Conservation (phyloP, 2,113 vertebrate species). For the Thryonomys swinderianus region DNA sequence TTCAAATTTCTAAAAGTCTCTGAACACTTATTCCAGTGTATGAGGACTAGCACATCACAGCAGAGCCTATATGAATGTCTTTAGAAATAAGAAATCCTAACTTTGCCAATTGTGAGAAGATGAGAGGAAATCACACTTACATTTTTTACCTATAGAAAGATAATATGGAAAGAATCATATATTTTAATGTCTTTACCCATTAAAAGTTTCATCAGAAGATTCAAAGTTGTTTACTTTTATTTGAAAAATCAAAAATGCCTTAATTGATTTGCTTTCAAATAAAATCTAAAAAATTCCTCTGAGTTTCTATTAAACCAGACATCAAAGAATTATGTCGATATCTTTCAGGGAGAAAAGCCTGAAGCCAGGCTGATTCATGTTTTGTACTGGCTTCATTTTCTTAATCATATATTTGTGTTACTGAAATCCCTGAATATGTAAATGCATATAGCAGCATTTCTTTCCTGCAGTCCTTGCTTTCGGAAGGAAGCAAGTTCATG, state of each 20-base stretch:
- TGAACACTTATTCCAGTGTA: neutral
- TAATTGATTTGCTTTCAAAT: neutral
- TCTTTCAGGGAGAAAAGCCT: neutral
- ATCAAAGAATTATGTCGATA: neutral
- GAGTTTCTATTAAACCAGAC: neutral
- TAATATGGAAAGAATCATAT: neutral
- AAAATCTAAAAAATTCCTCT: neutral
- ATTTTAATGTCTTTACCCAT: neutral
- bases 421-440: neutral
- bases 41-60: neutral
- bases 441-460: neutral
- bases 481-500: constrained; percentile 15
- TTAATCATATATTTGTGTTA: neutral
- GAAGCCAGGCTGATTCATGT: neutral
- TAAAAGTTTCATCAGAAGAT: neutral
- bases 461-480: neutral
- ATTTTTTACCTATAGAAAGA: neutral
- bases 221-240: neutral
- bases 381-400: neutral
- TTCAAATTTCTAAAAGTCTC: neutral
- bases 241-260: neutral
- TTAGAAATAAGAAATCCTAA: neutral
- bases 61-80: neutral
- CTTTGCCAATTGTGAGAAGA: neutral
- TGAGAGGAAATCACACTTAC: neutral